Base-by-base conservation (phyloP, 2,888 invertebrate genomes). In the Pandemis heparana region DNA sequence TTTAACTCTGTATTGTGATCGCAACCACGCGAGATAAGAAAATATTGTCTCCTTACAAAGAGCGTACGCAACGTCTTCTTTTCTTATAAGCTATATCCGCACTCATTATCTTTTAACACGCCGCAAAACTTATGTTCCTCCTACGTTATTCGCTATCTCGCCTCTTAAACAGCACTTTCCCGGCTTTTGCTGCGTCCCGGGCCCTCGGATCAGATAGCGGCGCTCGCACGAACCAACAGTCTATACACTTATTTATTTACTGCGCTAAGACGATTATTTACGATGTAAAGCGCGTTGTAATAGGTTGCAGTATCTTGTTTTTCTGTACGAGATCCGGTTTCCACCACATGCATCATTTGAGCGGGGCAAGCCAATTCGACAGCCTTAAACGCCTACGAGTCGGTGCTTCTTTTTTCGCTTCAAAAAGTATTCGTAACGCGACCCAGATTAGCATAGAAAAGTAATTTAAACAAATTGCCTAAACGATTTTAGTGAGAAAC, bases 201-300 rank as follows among this genome's bases (percentile, higher is more conserved):
- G 81, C 81, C 79, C 85, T 84, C 81, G 81, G 87, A 94, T 94
- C 94, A 89, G 94, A 94, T 94, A 94, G 80, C 81, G 80, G 77
- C 77, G 76, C 83, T 82, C 80, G 87, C 88, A 84, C 87, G 87
- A 87, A 87, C 83, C 85, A 81, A 75, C 78, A 83, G 85, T 86
- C 89, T 87, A 88, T 87, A 88, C 88, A 87, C 87, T 91, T 93
- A 93, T 92, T 93, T 94, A 94, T 93, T 93, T 93, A 92, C 90
- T 80, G 80, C 84, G 83, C 88, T 88, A 88, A 89, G 87, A 87
- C 86, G 87, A 92, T 92, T 94, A 93, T 93, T 94, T 94, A 93
- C 93, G 91, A 92, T 87, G 90, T 87, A 87, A 87, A 85, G 79
- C 85, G 84, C 67, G 70, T 70, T 85, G 89, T 92, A 92, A 92